Percentiles rank a stretch among this genome's conserved stretches.
These are phyloP conservation scores for Dasyurus viverrinus DNA, from an alignment of 2,113 vertebrate genomes.

Conservation along the genomic window DNA sequence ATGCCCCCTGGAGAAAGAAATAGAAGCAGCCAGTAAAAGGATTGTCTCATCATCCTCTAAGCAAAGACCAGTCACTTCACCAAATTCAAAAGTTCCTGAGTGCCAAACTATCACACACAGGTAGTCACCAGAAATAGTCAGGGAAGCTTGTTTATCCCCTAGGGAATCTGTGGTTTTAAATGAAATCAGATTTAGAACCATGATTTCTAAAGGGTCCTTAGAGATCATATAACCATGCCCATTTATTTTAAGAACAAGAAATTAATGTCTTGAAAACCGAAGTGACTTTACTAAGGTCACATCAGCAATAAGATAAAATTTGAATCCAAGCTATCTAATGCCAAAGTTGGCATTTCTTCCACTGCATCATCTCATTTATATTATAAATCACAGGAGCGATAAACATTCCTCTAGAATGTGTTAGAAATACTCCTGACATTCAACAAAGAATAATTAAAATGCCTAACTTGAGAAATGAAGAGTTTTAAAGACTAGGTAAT, in stretches of 20 bases:
- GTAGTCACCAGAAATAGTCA: neutral
- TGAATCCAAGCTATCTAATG: neutral
- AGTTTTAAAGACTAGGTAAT: constrained; percentile 1
- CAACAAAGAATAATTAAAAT: neutral
- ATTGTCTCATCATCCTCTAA: neutral
- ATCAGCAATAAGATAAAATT: neutral
- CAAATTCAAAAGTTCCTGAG: neutral
- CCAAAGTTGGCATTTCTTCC: neutral
- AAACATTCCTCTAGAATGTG: neutral
- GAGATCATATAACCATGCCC: neutral
- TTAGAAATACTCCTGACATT: neutral
- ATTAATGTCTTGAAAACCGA: neutral
- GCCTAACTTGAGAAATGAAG: neutral
- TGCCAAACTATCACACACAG: neutral
- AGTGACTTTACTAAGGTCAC: neutral
- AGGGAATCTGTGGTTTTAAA: neutral
- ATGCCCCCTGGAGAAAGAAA: neutral
- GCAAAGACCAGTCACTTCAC: neutral
- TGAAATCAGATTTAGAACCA: neutral
- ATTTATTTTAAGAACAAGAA: neutral
- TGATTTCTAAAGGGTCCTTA: neutral
- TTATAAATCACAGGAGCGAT: neutral
- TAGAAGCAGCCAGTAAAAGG: neutral
- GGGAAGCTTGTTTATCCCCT: neutral
- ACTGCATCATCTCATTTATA: neutral